Evolutionary conservation across 2,888 invertebrate species (phyloP).

Genomic region (Miltochrista miniata): DNA sequence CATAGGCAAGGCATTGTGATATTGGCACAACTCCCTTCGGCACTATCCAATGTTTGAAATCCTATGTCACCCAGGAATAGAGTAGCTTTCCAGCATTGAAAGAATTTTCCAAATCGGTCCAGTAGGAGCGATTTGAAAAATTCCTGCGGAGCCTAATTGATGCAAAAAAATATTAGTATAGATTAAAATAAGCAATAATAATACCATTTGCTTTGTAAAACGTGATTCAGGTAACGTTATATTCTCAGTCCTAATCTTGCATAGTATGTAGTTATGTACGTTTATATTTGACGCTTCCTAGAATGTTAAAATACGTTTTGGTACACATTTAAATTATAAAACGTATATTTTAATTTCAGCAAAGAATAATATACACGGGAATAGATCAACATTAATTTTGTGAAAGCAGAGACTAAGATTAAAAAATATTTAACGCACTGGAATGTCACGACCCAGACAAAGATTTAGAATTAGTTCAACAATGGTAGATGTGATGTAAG

Average conservation of each 20-base stretch:
- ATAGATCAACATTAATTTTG: conserved; percentile 18
- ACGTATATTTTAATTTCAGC: conserved; percentile 29
- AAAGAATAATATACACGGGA: conserved; percentile 22
- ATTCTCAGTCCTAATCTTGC: conserved; percentile 22
- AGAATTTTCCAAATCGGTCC: no score
- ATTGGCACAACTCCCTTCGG: no score
- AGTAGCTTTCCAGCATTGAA: no score
- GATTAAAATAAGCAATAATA: conserved; percentile 1
- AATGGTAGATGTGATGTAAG: no score
- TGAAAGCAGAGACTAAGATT: conserved; percentile 2
- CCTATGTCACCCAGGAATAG: no score
- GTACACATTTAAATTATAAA: conserved; percentile 34
- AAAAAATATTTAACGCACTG: conserved; percentile 3
- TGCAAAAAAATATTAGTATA: no score
- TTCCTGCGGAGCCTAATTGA: no score
- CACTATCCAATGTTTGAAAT: no score
- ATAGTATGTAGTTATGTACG: neutral
- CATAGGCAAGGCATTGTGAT: no score
- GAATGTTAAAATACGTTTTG: conserved; percentile 31
- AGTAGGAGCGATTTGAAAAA: no score
- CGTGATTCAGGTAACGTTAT: conserved; percentile 5
- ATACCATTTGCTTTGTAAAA: conserved; percentile 8
- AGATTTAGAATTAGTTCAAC: no score
- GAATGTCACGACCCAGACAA: neutral
- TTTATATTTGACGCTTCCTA: conserved; percentile 29